Percentiles rank a stretch among this genome's conserved stretches.
These are phyloP conservation scores for Anomalospiza imberbis DNA, from an alignment of 2,797 vertebrate genomes.

Conservation along the genomic window DNA sequence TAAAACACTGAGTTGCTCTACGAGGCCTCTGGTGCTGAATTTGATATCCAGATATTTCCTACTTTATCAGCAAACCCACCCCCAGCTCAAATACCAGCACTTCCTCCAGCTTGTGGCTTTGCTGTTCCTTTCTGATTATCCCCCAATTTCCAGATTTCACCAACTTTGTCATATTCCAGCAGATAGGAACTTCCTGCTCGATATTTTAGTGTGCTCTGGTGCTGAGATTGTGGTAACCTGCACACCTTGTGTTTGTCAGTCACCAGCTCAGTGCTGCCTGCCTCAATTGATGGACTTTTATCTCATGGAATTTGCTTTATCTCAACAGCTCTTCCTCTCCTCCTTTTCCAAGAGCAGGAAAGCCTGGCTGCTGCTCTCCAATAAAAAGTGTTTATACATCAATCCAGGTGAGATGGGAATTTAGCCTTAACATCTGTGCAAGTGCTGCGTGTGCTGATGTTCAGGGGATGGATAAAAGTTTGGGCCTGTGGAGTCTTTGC, in stretches of 20 bases:
- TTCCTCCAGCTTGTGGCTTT: rapidly evolving
- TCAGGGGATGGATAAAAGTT: not conserved
- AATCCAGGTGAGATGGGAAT: not conserved
- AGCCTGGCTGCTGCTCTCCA: not conserved
- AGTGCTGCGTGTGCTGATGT: not conserved
- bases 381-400: not conserved
- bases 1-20: not conserved
- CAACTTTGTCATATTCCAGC: not conserved
- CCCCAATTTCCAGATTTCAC: not conserved
- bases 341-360: not conserved
- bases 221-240: not conserved
- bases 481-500: not conserved
- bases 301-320: not conserved
- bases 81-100: not conserved
- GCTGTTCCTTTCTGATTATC: not conserved
- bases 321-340: not conserved
- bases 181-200: not conserved
- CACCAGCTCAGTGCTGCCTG: not conserved
- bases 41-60: not conserved
- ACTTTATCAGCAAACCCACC: not conserved
- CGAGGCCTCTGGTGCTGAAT: not conserved
- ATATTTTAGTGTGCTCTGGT: not conserved
- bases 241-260: not conserved
- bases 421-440: not conserved
- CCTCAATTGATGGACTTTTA: not conserved